Conservation (phyloP, 2,113 vertebrate genomes). For the Xiphorhynchus elegans region DNA sequence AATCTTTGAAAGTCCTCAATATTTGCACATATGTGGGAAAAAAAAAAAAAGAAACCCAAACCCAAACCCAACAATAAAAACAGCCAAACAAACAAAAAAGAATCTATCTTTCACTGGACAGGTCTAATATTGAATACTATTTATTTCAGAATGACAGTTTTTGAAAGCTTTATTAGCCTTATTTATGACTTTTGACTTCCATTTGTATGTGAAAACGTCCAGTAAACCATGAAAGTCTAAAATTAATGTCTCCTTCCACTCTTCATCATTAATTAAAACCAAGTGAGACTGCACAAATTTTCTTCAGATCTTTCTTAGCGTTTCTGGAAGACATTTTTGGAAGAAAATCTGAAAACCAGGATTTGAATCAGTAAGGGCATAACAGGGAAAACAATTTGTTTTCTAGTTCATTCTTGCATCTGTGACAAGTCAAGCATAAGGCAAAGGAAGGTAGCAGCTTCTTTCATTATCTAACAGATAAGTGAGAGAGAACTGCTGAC, state of each 20-base stretch:
- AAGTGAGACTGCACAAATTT: not conserved
- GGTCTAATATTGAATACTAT: not conserved
- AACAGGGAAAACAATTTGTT: not conserved
- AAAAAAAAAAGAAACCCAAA: not conserved
- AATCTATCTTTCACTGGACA: not conserved
- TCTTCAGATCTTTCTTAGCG: not conserved
- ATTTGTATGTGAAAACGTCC: not conserved
- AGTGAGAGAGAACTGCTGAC: not conserved
- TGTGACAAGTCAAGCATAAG: not conserved
- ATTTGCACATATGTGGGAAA: not conserved
- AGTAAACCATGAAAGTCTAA: not conserved
- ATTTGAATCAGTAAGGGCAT: not conserved
- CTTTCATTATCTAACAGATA: not conserved
- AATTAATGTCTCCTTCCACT: not conserved
- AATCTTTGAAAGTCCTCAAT: not conserved
- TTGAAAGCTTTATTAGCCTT: not conserved
- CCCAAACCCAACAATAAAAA: not conserved
- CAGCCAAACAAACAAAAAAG: not conserved
- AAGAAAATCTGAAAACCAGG: accelerated
- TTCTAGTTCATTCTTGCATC: not conserved
- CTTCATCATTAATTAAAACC: not conserved
- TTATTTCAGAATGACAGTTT: not conserved
- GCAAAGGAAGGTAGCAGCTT: not conserved
- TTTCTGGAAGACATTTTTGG: not conserved
- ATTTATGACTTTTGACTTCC: not conserved